These are phyloP conservation scores for Megaleporinus macrocephalus DNA, from an alignment of 2,113 vertebrate genomes.

Conservation along the genomic window DNA sequence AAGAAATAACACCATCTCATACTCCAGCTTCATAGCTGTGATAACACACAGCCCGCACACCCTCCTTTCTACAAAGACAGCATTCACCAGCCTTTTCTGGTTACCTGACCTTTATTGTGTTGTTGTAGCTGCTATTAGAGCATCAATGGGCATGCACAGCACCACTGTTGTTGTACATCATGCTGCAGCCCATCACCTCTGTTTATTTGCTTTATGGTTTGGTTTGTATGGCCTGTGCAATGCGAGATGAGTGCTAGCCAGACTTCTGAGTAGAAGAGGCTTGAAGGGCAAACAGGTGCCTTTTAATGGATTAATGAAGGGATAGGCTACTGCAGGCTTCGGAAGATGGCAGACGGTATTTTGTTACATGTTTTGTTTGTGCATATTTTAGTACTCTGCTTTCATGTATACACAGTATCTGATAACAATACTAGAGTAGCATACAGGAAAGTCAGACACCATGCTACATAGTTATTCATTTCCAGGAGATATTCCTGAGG, in stretches of 20 bases:
- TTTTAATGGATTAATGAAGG: too few relatives aligned
- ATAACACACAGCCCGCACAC: conserved; percentile 41
- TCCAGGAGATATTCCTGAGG: too few relatives aligned
- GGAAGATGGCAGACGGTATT: too few relatives aligned
- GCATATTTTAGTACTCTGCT: not conserved
- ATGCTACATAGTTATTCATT: too few relatives aligned
- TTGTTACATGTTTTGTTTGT: not conserved
- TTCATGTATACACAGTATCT: not conserved
- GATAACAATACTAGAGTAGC: too few relatives aligned
- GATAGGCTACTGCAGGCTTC: too few relatives aligned
- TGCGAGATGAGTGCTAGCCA: conserved; percentile 16
- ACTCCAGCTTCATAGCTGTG: conserved; percentile 38
- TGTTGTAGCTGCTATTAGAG: conserved; percentile 40
- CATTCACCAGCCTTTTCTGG: conserved; percentile 57
- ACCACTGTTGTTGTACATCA: conserved; percentile 10
- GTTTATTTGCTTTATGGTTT: conserved; percentile 46
- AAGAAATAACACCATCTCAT: conserved; percentile 11
- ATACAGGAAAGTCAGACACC: too few relatives aligned
- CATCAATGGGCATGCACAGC: not conserved
- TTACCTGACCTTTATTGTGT: conserved; percentile 62
- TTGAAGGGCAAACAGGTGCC: too few relatives aligned
- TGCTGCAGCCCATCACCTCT: conserved; percentile 24
- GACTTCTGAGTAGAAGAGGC: not conserved
- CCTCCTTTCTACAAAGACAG: conserved; percentile 51
- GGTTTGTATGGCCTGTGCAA: conserved; percentile 25